A percentile compares a stretch with the other conserved stretches of the same genome.
Conservation (phyloP, 1,140 invertebrate species). For the Drosophila bocki region DNA sequence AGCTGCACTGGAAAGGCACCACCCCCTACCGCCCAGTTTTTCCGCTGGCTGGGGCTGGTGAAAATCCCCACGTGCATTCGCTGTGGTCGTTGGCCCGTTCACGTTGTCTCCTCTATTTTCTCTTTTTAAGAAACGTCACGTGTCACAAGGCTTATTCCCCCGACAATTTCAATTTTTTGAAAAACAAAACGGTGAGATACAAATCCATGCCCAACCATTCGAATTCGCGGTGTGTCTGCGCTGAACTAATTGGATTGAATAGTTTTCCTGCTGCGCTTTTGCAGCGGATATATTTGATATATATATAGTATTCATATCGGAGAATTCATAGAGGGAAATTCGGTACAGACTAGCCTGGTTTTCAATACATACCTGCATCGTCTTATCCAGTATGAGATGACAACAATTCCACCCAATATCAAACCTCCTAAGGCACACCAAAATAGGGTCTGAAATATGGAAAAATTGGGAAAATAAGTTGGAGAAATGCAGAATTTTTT, state of each 20-base stretch:
- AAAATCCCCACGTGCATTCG: conserved; percentile 54
- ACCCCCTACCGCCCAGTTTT: conserved; percentile 3
- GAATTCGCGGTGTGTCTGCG: background rate
- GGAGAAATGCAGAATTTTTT: too few relatives aligned
- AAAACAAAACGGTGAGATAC: conserved; percentile 17
- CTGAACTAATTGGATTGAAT: conserved; percentile 59
- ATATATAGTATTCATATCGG: background rate
- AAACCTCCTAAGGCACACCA: conserved; percentile 85
- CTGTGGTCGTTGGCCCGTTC: conserved; percentile 55
- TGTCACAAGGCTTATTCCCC: conserved; percentile 56
- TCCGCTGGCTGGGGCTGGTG: background rate
- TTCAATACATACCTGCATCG: conserved; percentile 82
- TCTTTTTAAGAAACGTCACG: conserved; percentile 50
- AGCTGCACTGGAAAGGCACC: conserved; percentile 37
- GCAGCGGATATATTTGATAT: conserved; percentile 7
- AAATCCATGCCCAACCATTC: conserved; percentile 21
- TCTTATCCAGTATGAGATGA: conserved; percentile 85
- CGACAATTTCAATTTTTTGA: conserved; percentile 41
- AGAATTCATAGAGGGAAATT: conserved; percentile 6
- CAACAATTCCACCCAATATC: conserved; percentile 82
- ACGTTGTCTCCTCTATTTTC: conserved; percentile 53
- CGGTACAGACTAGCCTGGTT: background rate
- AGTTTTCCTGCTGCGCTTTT: conserved; percentile 35
- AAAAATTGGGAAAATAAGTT: background rate
- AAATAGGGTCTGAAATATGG: conserved; percentile 69